Percentiles rank a stretch among this genome's conserved stretches.
Evolutionary conservation across 2,888 invertebrate genomes (phyloP).

Genomic region (Allophyes oxyacanthae): DNA sequence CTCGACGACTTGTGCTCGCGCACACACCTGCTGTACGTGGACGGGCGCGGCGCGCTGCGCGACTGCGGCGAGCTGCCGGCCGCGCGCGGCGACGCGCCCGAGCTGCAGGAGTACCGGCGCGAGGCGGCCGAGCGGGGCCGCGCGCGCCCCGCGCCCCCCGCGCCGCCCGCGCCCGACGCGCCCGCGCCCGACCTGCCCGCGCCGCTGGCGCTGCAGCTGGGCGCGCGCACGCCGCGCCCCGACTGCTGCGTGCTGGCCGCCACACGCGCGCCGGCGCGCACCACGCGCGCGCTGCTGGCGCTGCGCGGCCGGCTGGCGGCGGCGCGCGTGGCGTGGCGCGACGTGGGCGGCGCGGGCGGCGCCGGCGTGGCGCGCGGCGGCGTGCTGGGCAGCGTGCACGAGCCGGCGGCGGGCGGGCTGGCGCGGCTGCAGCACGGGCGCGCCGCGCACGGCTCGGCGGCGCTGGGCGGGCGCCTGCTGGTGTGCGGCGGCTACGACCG

Average conservation of each 20-base stretch:
- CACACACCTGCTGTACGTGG: constrained; percentile 93
- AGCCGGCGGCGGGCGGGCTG: constrained; percentile 87
- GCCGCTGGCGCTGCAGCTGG: constrained; percentile 90
- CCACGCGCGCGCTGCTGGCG: constrained; percentile 80
- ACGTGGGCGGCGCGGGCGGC: constrained; percentile 91
- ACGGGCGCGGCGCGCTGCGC: constrained; percentile 92
- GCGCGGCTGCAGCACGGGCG: constrained; percentile 89
- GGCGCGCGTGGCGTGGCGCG: constrained; percentile 93
- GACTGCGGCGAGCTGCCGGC: constrained; percentile 94
- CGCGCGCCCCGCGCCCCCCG: constrained; percentile 41
- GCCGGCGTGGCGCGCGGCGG: constrained; percentile 93
- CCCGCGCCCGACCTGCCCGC: constrained; percentile 75
- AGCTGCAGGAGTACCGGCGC: constrained; percentile 93
- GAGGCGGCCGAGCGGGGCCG: constrained; percentile 70
- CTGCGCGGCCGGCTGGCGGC: constrained; percentile 87
- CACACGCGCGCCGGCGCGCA: constrained; percentile 70
- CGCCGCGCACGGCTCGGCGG: constrained; percentile 93
- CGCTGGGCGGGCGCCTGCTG: constrained; percentile 91
- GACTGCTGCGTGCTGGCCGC: constrained; percentile 89
- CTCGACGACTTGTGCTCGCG: constrained; percentile 89
- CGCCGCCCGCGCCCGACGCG: constrained; percentile 69
- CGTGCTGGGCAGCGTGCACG: constrained; percentile 92
- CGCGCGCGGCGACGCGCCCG: constrained; percentile 91
- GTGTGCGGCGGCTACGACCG: constrained; percentile 96
- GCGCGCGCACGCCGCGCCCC: constrained; percentile 64